Evolutionary conservation across 2,797 vertebrate species (phyloP).

Genomic region (Sebastes cheni): DNA sequence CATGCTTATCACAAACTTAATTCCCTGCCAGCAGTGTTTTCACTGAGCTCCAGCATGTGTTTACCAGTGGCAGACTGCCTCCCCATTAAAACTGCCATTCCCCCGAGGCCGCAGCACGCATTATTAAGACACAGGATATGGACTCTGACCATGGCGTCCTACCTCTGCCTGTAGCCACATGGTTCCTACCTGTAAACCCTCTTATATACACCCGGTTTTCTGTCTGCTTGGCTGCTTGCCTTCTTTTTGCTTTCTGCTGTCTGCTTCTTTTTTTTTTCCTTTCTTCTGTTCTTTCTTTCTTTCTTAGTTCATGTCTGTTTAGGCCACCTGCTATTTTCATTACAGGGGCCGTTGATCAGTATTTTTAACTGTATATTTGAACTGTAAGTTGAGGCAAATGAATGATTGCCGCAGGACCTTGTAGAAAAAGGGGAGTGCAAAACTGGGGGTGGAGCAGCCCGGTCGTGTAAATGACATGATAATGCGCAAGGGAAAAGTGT

Average conservation of each 20-base stretch:
- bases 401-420: conserved; percentile 61
- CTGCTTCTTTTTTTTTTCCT: conserved; percentile 15
- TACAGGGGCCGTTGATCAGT: conserved; percentile 3
- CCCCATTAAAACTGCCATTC: conserved; percentile 75
- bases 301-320: conserved; percentile 1
- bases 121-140: conserved; percentile 82
- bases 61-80: conserved; percentile 77
- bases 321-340: conserved; percentile 1
- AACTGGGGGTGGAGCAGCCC: background rate
- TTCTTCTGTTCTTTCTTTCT: background rate
- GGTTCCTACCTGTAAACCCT: conserved; percentile 78
- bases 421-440: conserved; percentile 16
- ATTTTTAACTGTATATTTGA: conserved; percentile 48
- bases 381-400: conserved; percentile 36
- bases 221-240: conserved; percentile 60
- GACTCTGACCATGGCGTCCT: conserved; percentile 73
- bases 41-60: conserved; percentile 76
- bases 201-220: conserved; percentile 48
- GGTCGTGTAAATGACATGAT: background rate
- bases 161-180: conserved; percentile 73
- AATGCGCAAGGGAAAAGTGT: background rate
- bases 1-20: conserved; percentile 76
- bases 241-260: conserved; percentile 23
- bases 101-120: conserved; percentile 67
- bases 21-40: conserved; percentile 70